A percentile compares a stretch with the other conserved stretches of the same genome.
phyloP scores from a whole-genome alignment of 2,113 vertebrate species.

The Pelmatolapia mariae region DNA sequence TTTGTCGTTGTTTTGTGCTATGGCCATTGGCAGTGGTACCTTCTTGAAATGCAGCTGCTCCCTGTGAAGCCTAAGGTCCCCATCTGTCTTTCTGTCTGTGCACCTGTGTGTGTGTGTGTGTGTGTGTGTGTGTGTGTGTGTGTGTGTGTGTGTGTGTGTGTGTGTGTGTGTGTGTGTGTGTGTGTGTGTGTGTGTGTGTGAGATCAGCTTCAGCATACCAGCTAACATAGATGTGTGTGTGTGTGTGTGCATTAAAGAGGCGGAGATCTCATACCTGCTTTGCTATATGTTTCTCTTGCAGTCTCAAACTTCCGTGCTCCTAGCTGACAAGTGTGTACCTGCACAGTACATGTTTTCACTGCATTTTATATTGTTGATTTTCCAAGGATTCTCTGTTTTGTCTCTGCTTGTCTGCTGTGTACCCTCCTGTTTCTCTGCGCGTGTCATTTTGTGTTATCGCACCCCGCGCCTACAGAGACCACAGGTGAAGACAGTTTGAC shows the following conservation, averaged over 20 bases:
- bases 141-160: too few species aligned
- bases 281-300: not conserved
- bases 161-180: not conserved
- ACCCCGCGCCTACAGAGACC: not conserved
- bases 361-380: not conserved
- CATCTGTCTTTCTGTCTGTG: conserved; percentile 19
- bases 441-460: not conserved
- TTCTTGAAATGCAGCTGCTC: conserved; percentile 39
- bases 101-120: not conserved
- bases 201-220: not conserved
- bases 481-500: conserved; percentile 27
- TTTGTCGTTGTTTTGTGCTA: not conserved
- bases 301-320: not conserved
- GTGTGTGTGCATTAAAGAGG: not conserved
- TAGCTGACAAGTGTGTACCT: not conserved
- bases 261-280: not conserved
- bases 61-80: conserved; percentile 32
- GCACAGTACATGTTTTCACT: not conserved
- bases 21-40: conserved; percentile 18
- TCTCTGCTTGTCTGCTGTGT: not conserved
- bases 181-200: not conserved
- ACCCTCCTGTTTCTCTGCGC: not conserved
- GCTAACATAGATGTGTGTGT: not conserved
- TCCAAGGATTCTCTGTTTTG: not conserved
- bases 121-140: not conserved